Conservation (phyloP, 2,888 invertebrate genomes). For the Calliopum simillimum region DNA sequence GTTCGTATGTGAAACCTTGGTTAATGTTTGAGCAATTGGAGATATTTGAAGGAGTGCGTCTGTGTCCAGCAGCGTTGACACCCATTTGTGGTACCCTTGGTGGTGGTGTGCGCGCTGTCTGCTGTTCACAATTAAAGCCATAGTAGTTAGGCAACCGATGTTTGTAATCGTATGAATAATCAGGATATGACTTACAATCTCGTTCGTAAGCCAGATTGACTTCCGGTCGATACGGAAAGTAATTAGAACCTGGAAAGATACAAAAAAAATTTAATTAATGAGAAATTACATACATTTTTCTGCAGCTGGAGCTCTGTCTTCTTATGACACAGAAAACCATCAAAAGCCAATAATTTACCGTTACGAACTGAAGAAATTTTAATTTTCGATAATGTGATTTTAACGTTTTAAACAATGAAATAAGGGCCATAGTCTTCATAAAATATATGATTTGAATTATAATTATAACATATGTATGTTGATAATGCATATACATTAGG, state of each 20-base stretch:
- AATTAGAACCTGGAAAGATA: conserved; percentile 62
- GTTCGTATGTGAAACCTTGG: conserved; percentile 74
- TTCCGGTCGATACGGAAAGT: conserved; percentile 66
- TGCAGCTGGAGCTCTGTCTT: too few species aligned
- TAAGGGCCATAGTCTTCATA: too few species aligned
- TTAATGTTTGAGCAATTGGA: conserved; percentile 73
- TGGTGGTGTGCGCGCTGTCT: conserved; percentile 60
- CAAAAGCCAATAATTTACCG: too few species aligned
- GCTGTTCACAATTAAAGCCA: conserved; percentile 61
- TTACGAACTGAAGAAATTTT: too few species aligned
- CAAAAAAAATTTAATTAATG: background rate
- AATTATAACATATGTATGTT: too few species aligned
- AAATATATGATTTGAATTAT: too few species aligned
- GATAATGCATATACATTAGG: too few species aligned
- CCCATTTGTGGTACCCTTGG: conserved; percentile 67
- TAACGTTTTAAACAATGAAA: too few species aligned
- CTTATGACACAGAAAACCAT: too few species aligned
- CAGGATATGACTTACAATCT: conserved; percentile 67
- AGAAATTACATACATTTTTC: too few species aligned
- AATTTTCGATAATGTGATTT: too few species aligned
- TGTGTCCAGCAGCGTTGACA: conserved; percentile 70
- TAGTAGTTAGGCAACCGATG: conserved; percentile 64
- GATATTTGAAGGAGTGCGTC: conserved; percentile 83
- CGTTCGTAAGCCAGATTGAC: conserved; percentile 63
- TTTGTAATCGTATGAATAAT: conserved; percentile 65